Base-by-base conservation (phyloP, 2,888 invertebrate species). In the Oeneis ivallda region DNA sequence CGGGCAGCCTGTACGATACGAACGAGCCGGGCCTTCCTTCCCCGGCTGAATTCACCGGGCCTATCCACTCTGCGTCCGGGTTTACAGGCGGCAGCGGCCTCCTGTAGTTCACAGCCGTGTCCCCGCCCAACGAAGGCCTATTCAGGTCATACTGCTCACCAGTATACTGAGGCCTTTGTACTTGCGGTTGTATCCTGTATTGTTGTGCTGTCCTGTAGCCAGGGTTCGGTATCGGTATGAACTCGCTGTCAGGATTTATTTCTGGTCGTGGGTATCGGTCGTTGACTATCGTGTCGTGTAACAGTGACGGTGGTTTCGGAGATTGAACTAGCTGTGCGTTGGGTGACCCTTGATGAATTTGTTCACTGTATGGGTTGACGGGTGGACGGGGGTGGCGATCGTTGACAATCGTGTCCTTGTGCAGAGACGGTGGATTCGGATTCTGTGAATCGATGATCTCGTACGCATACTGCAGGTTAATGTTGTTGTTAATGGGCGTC, bases 1-100 rank as follows among this genome's bases (percentile, higher is more conserved):
- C 96, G 0, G 96, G 96, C 66, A 96, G 86, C 74, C 94, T 89
- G 82, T 96, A 96, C 10, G 95, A 95, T 71, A 96, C 94, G 75
- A 94, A 94, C 19, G 95, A 93, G n/a, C 77, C 76, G 67, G 74
- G 65, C 62, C 70, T 0, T 77, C 82, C 70, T 79, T 81, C 69
- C 86, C 83, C 71, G 79, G 87, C 87, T 0, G 87, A 82, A 74
- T 93, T 93, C 66, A 92, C 86, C 0, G 92, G 87, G 66, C 86
- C 81, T 67, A 94, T 89, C 82, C 92, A 93, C 79, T 95, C 94
- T 11, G 94, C 93, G 53, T 94, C 92, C 0, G 93, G 93, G 72
- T 94, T 93, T 37, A 93, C 76, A 0, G 90, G 80, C 7, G 94
- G 93, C 66, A 92, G 76, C n/a, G 93, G 93, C 76, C 93, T 83